A percentile compares a stretch with the other conserved stretches of the same genome.
Evolutionary conservation across 2,888 invertebrate genomes (phyloP).

Genomic region (Lacanobia wlatinum): DNA sequence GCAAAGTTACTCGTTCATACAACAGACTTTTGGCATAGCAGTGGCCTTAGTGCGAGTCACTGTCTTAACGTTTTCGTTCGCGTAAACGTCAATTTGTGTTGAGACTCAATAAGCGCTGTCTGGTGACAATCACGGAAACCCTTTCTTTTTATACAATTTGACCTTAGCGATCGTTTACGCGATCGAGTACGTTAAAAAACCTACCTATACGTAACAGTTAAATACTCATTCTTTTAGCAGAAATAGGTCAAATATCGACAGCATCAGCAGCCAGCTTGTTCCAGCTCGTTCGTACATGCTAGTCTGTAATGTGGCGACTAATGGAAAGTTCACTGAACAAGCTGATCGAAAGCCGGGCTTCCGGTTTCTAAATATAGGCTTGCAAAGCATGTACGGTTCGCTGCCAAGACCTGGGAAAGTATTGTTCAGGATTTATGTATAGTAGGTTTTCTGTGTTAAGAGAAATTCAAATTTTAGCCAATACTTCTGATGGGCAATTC

Average conservation of each 20-base stretch:
- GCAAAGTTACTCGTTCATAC: too few relatives aligned
- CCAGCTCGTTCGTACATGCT: slow-evolving; percentile 33
- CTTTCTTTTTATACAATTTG: too few relatives aligned
- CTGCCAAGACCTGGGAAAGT: slow-evolving; percentile 2
- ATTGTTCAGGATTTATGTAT: neutral
- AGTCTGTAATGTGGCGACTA: slow-evolving; percentile 71
- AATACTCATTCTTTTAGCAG: neutral
- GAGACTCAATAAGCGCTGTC: too few relatives aligned
- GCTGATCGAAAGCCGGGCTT: slow-evolving; percentile 27
- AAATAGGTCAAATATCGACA: slow-evolving; percentile 20
- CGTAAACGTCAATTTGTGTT: too few relatives aligned
- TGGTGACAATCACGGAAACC: too few relatives aligned
- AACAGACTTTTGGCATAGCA: too few relatives aligned
- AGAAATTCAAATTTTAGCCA: too few relatives aligned
- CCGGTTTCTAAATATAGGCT: slow-evolving; percentile 21
- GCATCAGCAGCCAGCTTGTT: slow-evolving; percentile 9
- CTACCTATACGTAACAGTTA: neutral
- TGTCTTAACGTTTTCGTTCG: too few relatives aligned
- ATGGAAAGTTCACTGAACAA: slow-evolving; percentile 75
- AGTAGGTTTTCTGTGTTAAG: neutral
- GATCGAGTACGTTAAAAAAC: too few relatives aligned
- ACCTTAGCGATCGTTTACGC: too few relatives aligned
- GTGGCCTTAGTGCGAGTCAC: too few relatives aligned
- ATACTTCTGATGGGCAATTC: too few relatives aligned
- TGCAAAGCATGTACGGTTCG: neutral